A percentile compares a stretch with the other conserved stretches of the same genome.
These are phyloP conservation scores for Euschistus heros DNA, from an alignment of 1,140 invertebrate genomes.

Conservation along the genomic window DNA sequence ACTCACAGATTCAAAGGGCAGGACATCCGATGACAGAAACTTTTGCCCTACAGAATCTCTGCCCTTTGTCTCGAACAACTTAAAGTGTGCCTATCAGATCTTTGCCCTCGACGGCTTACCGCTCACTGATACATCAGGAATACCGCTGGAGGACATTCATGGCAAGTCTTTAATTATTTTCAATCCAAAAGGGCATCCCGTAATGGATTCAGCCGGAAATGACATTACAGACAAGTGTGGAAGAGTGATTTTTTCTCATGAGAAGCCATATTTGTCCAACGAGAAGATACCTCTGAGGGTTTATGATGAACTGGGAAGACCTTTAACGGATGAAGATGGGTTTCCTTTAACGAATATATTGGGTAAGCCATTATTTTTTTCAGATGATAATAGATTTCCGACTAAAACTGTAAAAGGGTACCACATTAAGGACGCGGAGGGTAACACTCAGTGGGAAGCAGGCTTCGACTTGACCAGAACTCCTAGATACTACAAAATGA, in stretches of 20 bases:
- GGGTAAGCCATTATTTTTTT: neutral
- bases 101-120: constrained; percentile 1
- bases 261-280: neutral
- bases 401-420: neutral
- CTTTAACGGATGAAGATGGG: neutral
- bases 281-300: neutral
- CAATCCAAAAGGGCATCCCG: constrained; percentile 3
- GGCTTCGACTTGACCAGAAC: neutral
- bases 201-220: neutral
- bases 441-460: neutral
- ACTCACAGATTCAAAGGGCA: neutral
- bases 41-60: neutral
- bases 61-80: neutral
- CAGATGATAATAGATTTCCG: neutral
- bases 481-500: neutral
- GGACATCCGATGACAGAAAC: neutral
- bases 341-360: constrained; percentile 3
- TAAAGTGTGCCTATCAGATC: neutral
- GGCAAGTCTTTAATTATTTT: neutral
- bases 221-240: neutral
- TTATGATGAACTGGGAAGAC: neutral
- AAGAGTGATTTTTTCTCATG: neutral
- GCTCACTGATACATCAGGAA: neutral
- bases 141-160: neutral
- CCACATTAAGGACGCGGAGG: neutral